Base-by-base conservation (phyloP, 2,888 invertebrate genomes). In the Camptogramma bilineatum region DNA sequence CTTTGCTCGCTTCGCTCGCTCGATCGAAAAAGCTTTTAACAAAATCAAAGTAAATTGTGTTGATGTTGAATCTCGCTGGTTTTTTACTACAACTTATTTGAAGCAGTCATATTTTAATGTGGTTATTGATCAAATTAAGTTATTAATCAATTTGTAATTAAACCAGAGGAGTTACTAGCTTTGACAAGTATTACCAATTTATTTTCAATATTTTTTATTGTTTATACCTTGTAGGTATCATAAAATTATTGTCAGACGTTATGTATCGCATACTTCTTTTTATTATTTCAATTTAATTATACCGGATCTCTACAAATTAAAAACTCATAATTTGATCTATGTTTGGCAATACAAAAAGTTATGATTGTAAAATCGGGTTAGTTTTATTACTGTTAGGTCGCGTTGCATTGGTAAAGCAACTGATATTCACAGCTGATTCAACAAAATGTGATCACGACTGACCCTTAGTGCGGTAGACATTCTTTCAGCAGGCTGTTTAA, bases 231-330 rank as follows among this genome's bases (percentile, higher is more conserved):
- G 8, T 39, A 39, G 34, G 34, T 39, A 39, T 39, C 13, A 39
- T 39, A 39, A 39, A 39, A 34, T 34, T 34, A 34, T 13, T 13
- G 34, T 4, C 3, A 39, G 34, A 39, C 34, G 8, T 28, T 8
- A 39, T 17, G 44, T 17, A n/a, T n/a, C 4, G 8, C 16, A 16
- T 16, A 17, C 17, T 17, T 17, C 16, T 44, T 44, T 44, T 44
- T 44, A 44, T 44, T 17, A 44, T 44, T 44, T 44, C 17, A 17
- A 17, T 44, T 44, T 44, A 17, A 44, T 44, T 17, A 44, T 44
- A 44, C 44, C 44, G 44, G 44, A 44, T 44, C 44, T 17, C 44
- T 7, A 17, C 17, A 16, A 17, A 17, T 17, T 44, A 44, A 44
- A 44, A 44, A 44, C 44, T 44, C 4, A 13, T 39, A n/a, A n/a